These are phyloP conservation scores for Fulica atra DNA, from an alignment of 2,113 vertebrate species.

Conservation along the genomic window DNA sequence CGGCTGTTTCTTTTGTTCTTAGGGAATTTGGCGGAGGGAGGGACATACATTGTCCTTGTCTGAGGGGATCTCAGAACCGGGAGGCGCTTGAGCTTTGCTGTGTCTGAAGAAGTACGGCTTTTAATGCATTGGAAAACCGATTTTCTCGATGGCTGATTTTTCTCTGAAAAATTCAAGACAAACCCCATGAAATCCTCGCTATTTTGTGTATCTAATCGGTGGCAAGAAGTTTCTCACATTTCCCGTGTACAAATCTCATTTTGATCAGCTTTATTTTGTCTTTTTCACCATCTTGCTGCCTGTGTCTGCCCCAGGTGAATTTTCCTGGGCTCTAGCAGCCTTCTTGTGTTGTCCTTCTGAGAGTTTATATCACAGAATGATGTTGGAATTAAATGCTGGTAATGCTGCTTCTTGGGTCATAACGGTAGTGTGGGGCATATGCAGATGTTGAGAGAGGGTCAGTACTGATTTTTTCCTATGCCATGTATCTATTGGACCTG, in stretches of 20 bases:
- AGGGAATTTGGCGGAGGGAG: background rate
- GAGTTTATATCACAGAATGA: background rate
- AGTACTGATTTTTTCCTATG: background rate
- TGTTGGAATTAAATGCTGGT: background rate
- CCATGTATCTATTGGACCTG: background rate
- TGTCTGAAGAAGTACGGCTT: background rate
- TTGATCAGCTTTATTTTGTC: background rate
- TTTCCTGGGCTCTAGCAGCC: background rate
- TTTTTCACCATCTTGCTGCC: background rate
- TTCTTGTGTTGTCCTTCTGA: background rate
- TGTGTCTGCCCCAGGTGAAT: background rate
- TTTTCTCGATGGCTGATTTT: constrained; percentile 11
- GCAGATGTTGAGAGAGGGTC: background rate
- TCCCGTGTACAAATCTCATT: background rate
- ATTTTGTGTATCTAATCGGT: background rate
- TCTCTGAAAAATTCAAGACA: background rate
- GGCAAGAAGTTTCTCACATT: background rate
- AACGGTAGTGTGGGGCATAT: background rate
- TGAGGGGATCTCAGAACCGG: background rate
- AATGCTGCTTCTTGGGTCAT: background rate
- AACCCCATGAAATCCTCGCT: background rate
- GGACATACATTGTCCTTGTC: background rate
- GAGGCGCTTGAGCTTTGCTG: background rate
- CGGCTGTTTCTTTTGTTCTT: background rate
- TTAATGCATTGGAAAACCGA: background rate